phyloP scores from a whole-genome alignment of 2,888 invertebrate genomes.

The Eueremaeus valkanovi region DNA sequence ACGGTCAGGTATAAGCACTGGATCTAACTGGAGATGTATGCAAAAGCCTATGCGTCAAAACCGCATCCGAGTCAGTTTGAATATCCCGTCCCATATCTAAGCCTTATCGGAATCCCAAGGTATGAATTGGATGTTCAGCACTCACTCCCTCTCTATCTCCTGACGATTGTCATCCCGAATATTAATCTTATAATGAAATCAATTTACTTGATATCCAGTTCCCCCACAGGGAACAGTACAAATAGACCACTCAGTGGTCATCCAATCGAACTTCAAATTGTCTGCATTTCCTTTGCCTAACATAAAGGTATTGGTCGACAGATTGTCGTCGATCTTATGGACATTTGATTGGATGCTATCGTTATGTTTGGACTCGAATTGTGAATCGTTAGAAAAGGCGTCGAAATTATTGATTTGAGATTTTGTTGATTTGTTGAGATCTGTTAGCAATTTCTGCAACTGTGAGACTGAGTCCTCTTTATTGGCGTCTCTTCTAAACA shows the following conservation, averaged over 20 bases:
- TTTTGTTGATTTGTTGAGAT: background rate
- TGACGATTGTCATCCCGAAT: too few relatives aligned
- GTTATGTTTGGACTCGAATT: background rate
- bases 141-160: too few relatives aligned
- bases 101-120: too few relatives aligned
- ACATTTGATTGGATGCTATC: conserved; percentile 51
- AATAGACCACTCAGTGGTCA: conserved; percentile 75
- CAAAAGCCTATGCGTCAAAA: too few relatives aligned
- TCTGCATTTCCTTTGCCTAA: conserved; percentile 54
- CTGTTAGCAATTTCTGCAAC: background rate
- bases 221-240: conserved; percentile 80
- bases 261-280: conserved; percentile 69
- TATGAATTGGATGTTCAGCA: too few relatives aligned
- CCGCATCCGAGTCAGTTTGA: too few relatives aligned
- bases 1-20: too few relatives aligned
- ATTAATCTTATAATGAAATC: background rate
- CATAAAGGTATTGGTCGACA: conserved; percentile 49
- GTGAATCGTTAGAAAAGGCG: background rate
- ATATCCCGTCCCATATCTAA: too few relatives aligned
- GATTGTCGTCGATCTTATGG: conserved; percentile 50
- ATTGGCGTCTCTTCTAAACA: background rate
- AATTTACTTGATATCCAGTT: conserved; percentile 61
- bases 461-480: background rate
- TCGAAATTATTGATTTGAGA: background rate
- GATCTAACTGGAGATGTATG: too few relatives aligned